These are phyloP conservation scores for Paramisgurnus dabryanus DNA, from an alignment of 2,113 vertebrate species.

Conservation along the genomic window DNA sequence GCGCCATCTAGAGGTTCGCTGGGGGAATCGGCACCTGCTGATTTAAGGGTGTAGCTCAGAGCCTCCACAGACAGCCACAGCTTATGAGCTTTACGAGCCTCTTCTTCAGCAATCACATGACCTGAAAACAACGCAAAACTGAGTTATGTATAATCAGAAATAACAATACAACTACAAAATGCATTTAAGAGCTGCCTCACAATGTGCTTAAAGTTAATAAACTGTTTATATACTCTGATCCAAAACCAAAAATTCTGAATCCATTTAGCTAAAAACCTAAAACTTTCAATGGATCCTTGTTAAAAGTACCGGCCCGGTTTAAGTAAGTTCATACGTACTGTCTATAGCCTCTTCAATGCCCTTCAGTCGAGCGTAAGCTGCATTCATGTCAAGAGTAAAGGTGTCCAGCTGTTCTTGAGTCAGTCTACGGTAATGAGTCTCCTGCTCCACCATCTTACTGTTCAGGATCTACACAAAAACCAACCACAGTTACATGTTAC, in stretches of 20 bases:
- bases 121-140: slow-evolving; percentile 67
- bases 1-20: slow-evolving; percentile 80
- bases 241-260: too few relatives aligned
- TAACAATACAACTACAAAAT: too few relatives aligned
- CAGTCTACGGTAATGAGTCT: slow-evolving; percentile 84
- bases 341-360: slow-evolving; percentile 94
- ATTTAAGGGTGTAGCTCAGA: slow-evolving; percentile 82
- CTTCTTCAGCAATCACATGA: slow-evolving; percentile 87
- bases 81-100: slow-evolving; percentile 88
- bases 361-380: slow-evolving; percentile 88
- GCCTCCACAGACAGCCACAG: slow-evolving; percentile 97
- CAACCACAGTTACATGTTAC: too few relatives aligned
- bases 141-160: too few relatives aligned
- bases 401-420: slow-evolving; percentile 92
- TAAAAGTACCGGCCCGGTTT: background rate
- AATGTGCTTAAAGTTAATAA: too few relatives aligned
- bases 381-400: slow-evolving; percentile 95
- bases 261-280: too few relatives aligned
- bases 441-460: slow-evolving; percentile 87
- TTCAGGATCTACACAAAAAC: slow-evolving; percentile 74
- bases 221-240: too few relatives aligned
- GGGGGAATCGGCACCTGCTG: slow-evolving; percentile 72
- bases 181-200: too few relatives aligned
- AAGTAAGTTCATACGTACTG: slow-evolving; percentile 77
- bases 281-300: too few relatives aligned